Percentiles rank a stretch among this genome's conserved stretches.
These are phyloP conservation scores for Armadillidium nasatum DNA, from an alignment of 1,140 invertebrate species.

Conservation along the genomic window DNA sequence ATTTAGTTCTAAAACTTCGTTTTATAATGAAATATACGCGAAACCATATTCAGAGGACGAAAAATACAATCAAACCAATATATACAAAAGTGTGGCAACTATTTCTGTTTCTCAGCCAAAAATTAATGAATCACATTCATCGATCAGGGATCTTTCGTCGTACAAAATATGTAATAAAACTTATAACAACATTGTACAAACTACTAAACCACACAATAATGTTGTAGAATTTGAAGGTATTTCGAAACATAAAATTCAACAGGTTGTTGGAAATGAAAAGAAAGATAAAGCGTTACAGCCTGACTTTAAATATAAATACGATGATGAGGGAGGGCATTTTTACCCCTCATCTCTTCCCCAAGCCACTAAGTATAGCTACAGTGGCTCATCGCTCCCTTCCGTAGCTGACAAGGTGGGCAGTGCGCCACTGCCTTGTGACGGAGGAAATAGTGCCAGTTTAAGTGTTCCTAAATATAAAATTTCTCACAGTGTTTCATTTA, in stretches of 20 bases:
- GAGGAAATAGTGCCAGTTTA: conserved; percentile 23
- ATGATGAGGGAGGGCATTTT: conserved; percentile 10
- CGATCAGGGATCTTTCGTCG: no score
- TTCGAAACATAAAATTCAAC: background rate
- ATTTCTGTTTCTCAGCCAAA: no score
- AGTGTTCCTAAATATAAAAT: conserved; percentile 9
- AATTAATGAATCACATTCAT: no score
- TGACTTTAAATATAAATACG: background rate
- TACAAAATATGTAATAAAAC: no score
- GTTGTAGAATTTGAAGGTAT: no score
- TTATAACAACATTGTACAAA: no score
- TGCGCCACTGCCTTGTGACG: conserved; percentile 38
- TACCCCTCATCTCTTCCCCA: conserved; percentile 35
- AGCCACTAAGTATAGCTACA: conserved; percentile 45
- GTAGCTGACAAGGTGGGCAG: conserved; percentile 36
- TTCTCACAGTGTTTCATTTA: background rate
- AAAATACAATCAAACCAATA: no score
- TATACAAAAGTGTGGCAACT: no score
- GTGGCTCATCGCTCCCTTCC: conserved; percentile 39
- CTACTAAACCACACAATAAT: no score
- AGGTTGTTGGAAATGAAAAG: background rate
- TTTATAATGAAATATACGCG: no score
- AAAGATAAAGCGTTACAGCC: background rate
- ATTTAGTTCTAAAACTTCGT: no score
- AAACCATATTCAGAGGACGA: no score